These are phyloP conservation scores for Andrena camellia DNA, from an alignment of 2,888 invertebrate genomes.

Conservation along the genomic window DNA sequence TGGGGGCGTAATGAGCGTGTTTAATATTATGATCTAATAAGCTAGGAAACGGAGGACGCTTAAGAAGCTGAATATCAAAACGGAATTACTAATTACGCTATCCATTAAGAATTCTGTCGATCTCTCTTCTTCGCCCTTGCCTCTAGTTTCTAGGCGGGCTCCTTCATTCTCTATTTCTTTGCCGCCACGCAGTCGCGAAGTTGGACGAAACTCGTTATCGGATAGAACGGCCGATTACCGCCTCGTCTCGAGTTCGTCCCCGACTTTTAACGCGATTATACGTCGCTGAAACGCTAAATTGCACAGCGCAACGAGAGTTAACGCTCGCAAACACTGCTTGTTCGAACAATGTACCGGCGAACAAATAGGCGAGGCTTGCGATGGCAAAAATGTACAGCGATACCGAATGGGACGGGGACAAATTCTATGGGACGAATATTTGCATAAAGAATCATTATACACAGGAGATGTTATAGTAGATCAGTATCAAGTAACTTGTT, in stretches of 20 bases:
- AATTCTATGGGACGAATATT: not conserved
- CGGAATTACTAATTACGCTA: slow-evolving; percentile 47
- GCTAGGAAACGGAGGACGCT: too few species aligned
- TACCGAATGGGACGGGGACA: not conserved
- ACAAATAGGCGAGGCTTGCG: slow-evolving; percentile 44
- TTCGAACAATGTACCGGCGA: slow-evolving; percentile 48
- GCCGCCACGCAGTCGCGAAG: slow-evolving; percentile 67
- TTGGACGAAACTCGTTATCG: slow-evolving; percentile 77
- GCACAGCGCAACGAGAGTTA: slow-evolving; percentile 68
- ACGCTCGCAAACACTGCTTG: slow-evolving; percentile 67
- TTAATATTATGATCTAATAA: too few species aligned
- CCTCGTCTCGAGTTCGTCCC: slow-evolving; percentile 76
- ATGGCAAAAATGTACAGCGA: slow-evolving; percentile 23
- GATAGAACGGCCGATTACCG: slow-evolving; percentile 77
- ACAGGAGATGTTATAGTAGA: not conserved
- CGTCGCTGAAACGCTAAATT: slow-evolving; percentile 72
- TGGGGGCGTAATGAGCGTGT: too few species aligned
- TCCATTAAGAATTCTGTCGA: slow-evolving; percentile 40
- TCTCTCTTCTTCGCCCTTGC: slow-evolving; percentile 32
- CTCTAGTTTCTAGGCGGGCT: slow-evolving; percentile 26
- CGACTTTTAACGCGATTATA: slow-evolving; percentile 78
- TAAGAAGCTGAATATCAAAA: slow-evolving; percentile 33
- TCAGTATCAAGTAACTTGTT: not conserved
- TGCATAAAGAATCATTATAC: not conserved
- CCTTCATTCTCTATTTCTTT: slow-evolving; percentile 62